These are phyloP conservation scores for Bruchidius siliquastri DNA, from an alignment of 2,888 invertebrate genomes.

Conservation along the genomic window DNA sequence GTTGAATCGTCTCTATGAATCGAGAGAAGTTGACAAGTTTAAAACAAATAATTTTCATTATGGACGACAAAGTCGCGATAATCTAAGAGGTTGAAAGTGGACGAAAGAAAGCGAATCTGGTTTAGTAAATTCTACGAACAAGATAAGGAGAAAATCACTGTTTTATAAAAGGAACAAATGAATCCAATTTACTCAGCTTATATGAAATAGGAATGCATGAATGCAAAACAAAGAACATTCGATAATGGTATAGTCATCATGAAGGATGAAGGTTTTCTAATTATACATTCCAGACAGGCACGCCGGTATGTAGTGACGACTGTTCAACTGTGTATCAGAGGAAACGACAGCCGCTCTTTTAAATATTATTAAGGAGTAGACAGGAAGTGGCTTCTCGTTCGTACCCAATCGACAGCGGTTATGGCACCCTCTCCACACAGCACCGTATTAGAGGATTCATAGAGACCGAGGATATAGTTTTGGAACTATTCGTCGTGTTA, in stretches of 20 bases:
- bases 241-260: not conserved
- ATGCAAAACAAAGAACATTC: not conserved
- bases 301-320: not conserved
- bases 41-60: too few species aligned
- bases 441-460: not conserved
- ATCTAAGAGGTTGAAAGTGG: too few species aligned
- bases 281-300: conserved; percentile 40
- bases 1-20: too few species aligned
- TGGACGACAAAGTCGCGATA: too few species aligned
- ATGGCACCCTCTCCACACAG: not conserved
- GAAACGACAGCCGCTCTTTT: conserved; percentile 36
- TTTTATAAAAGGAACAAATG: too few species aligned
- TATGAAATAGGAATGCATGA: not conserved
- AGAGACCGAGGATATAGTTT: too few species aligned
- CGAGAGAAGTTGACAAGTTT: too few species aligned
- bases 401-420: not conserved
- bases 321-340: conserved; percentile 19
- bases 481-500: too few species aligned
- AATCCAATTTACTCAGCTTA: too few species aligned
- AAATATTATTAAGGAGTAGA: conserved; percentile 33
- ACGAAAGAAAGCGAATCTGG: too few species aligned
- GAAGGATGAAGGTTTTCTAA: conserved; percentile 25
- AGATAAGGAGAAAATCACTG: too few species aligned
- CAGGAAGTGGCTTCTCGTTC: conserved; percentile 26
- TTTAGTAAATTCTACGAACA: too few species aligned